These are phyloP conservation scores for Irena cyanogastra DNA, from an alignment of 2,113 vertebrate genomes.

Conservation along the genomic window DNA sequence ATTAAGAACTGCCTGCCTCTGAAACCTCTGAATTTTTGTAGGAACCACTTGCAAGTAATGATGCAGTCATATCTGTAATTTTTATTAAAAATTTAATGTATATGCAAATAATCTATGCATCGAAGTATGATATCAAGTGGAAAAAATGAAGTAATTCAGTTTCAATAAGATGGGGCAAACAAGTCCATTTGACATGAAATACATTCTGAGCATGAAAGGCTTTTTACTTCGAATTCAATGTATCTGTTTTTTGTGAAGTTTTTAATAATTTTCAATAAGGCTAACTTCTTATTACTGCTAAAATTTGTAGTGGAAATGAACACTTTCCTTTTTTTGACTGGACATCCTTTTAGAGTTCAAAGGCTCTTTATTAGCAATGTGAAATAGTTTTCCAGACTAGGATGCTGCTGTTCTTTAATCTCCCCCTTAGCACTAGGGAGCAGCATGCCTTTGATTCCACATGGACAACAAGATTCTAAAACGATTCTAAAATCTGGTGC, in stretches of 20 bases:
- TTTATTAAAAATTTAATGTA: conserved; percentile 52
- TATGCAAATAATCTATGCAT: conserved; percentile 46
- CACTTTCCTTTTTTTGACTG: neutral
- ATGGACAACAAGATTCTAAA: neutral
- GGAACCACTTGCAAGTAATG: neutral
- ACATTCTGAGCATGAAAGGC: neutral
- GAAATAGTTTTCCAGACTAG: neutral
- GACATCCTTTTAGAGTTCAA: conserved; percentile 17
- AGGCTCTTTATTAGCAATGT: conserved; percentile 21
- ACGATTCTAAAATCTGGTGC: conserved; percentile 14
- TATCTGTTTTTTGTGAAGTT: neutral
- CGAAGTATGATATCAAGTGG: conserved; percentile 46
- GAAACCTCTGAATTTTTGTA: conserved; percentile 2
- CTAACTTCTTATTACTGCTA: conserved; percentile 18
- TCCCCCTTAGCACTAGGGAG: neutral
- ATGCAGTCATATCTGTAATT: conserved; percentile 11
- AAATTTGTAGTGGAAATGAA: conserved; percentile 31
- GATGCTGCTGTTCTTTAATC: neutral
- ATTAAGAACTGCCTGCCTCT: neutral
- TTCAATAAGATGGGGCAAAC: conserved; percentile 47
- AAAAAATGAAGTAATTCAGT: conserved; percentile 15
- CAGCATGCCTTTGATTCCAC: conserved; percentile 11
- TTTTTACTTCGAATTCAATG: conserved; percentile 56
- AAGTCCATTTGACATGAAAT: conserved; percentile 41
- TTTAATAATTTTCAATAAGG: conserved; percentile 31